Percentiles rank a stretch among this genome's conserved stretches.
These are phyloP conservation scores for Prionailurus bengalensis DNA, from an alignment of 2,113 vertebrate species.

Conservation along the genomic window DNA sequence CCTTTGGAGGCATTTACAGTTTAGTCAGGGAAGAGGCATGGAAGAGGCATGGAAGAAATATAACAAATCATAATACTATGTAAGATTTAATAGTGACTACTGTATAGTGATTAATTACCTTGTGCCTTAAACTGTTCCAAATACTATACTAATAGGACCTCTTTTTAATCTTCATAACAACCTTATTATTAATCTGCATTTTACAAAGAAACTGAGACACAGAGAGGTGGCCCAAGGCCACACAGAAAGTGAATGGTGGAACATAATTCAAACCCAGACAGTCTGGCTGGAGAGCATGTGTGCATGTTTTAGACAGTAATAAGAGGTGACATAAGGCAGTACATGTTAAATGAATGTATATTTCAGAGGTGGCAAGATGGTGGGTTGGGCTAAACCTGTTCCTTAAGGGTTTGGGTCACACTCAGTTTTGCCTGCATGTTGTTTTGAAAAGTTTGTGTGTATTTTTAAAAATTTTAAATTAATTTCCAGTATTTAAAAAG, in stretches of 20 bases:
- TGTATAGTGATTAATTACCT: neutral
- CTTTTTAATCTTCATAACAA: neutral
- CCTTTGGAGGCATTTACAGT: slow-evolving; percentile 14
- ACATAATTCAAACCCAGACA: neutral
- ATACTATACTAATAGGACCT: neutral
- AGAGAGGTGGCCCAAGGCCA: neutral
- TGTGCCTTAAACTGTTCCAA: neutral
- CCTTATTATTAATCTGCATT: neutral
- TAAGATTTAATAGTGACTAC: neutral
- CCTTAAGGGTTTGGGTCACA: neutral
- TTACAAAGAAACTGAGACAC: neutral
- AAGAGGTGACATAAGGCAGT: neutral
- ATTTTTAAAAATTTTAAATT: neutral
- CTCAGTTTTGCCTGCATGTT: neutral
- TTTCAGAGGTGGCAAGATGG: neutral
- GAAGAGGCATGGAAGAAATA: slow-evolving; percentile 49
- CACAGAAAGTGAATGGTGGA: neutral
- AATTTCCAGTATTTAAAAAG: neutral
- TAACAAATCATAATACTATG: neutral
- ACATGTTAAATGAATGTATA: neutral
- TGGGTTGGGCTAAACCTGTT: neutral
- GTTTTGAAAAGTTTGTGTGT: neutral
- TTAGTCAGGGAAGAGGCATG: neutral
- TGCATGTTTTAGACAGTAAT: neutral
- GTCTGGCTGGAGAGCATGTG: neutral